Base-by-base conservation (phyloP, 2,113 vertebrate genomes). In the Catharus fuscescens region DNA sequence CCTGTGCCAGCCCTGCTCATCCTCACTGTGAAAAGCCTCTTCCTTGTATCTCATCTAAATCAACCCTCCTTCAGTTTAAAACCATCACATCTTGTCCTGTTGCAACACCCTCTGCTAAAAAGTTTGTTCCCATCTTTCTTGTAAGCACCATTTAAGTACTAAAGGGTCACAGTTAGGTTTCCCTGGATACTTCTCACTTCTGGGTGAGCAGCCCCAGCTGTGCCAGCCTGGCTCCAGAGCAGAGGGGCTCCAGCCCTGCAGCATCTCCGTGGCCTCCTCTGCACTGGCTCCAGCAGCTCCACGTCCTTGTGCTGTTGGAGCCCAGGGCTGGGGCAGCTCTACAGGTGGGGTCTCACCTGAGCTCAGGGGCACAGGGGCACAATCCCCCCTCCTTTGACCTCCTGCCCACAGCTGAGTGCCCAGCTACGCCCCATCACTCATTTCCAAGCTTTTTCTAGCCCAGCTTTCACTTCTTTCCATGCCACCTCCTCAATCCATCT, bases 91-190 rank as follows among this genome's bases (percentile, higher is more conserved):
- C 23, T n/a, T 25, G 12, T n/a, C 12, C 15, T 29, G 12, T 14
- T 44, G 6, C 23, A 59, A 38, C 5, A 24, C 2, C 1, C 19
- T 59, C 28, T 81, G 26, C 23, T 29, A 4, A 38, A 32, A 36
- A 4, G 6, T 38, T 66, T 89, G 14, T 12, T 14, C 12, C 11
- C 19, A 4, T 52, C 38, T 52, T 32, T 23, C 26, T 38, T 28
- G 5, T 16, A 24, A 36, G 26, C 9, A 23, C 5, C 0, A 0
- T 32, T 44, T 19, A 59, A 52, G 8, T 6, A 23, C 44, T 32
- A 8, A 42, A 57, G 44, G 8, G 10, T 15, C 14, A 28, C 26
- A 23, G 2, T 2, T 7, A 44, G 3, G 2, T 73, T 1, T 45
- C 19, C 16, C 47, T 24, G 13, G 45, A 74, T 0, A 23, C 53